Evolutionary conservation across 1,140 invertebrate genomes (phyloP), one percentile per base, ranked within the genome.

Genomic region (Cydia amplana): DNA sequence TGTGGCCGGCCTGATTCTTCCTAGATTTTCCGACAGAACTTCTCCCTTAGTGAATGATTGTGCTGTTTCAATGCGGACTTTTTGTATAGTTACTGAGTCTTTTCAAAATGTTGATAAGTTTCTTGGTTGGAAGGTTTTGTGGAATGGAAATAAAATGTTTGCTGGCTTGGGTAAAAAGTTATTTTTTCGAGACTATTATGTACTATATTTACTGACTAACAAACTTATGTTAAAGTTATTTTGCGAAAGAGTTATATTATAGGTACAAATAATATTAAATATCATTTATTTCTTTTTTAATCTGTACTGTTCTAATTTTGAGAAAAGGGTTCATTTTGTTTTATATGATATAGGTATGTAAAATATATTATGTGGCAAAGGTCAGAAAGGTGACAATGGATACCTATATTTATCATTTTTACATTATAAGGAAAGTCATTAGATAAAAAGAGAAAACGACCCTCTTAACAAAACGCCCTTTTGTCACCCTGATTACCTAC

Each of bases 1-100:
- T 93, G 91, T 93, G 88, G 87, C 84, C 82, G 82, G 82, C 83
- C 85, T 87, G 87, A 90, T 92, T 92, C 88, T 85, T 87, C 80
- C 80, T 79, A 82, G 75, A 80, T 67, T 75, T 49, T 36, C 36
- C 55, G 32, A 43, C 55, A 46, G 40, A 80, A 86, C 87, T 80
- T 88, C 87, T 86, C 83, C 80, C 80, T 85, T 82, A 79, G 77
- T 90, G 89, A 91, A 91, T 92, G 89, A 92, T 91, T 91, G 88
- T 90, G 89, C 90, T 90, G 86, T 92, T 89, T 85, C 87, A 90
- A 88, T 92, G 85, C 65, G 65, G 65, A 70, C 65, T 70, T 70
- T 70, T 70, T 70, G 28, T 70, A 51, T 51, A 70, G 65, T 70
- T 70, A 70, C 65, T 5, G 64, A 67, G 36, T 70, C 65, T 70